Conservation (phyloP, 2,888 invertebrate genomes). For the Tanypteryx hageni region DNA sequence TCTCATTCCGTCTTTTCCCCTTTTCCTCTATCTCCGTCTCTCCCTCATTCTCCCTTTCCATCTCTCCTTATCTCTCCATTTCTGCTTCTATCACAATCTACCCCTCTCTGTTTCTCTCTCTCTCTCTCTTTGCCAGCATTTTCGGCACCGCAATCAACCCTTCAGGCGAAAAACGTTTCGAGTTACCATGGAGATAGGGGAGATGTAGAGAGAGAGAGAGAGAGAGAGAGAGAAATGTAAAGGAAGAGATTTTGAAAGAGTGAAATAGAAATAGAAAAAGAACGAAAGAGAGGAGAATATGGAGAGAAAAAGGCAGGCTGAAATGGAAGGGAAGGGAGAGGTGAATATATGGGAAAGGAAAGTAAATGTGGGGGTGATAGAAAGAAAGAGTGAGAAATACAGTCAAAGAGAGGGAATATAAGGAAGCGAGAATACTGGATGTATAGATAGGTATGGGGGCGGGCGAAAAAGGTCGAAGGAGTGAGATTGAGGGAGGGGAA, state of each 20-base stretch:
- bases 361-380: no score
- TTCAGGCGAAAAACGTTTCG: background rate
- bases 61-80: background rate
- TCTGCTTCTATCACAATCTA: background rate
- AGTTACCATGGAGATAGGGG: background rate
- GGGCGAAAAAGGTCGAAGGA: background rate
- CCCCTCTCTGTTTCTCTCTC: background rate
- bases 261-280: background rate
- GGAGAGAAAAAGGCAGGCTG: background rate
- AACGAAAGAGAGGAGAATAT: background rate
- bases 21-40: background rate
- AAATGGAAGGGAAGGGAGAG: no score
- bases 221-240: background rate
- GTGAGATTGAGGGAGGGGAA: background rate
- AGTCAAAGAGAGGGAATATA: no score
- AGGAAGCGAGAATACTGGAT: no score
- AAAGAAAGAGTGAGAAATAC: no score
- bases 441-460: no score
- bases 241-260: background rate
- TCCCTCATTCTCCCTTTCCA: background rate
- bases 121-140: constrained; percentile 27
- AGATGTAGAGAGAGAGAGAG: background rate
- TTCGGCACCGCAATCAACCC: constrained; percentile 53
- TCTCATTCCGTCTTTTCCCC: background rate
- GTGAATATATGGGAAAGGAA: no score